Base-by-base conservation (phyloP, 2,113 vertebrate genomes). In the Gorsachius goisagi region DNA sequence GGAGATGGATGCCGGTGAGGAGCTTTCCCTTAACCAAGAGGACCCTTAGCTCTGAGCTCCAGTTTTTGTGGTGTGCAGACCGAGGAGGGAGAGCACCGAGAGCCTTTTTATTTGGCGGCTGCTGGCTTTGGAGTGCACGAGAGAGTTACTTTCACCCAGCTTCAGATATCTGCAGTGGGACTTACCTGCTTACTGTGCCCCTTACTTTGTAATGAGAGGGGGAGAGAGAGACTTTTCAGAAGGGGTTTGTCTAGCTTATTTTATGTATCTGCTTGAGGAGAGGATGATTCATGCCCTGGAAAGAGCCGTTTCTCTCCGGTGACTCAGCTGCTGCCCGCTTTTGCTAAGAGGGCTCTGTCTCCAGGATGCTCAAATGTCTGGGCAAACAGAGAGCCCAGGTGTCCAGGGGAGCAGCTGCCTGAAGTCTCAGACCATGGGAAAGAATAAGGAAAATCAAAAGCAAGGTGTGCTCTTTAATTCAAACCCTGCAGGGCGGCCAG, bases 241-340 rank as follows among this genome's bases (percentile, higher is more conserved):
- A 80, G 28, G 24, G 20, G 11, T 26, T 63, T 35, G 4, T 39
- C 26, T 52, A 15, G 8, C 21, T 89, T 55, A 15, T 50, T 55
- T 63, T 9, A 13, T 15, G 8, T 9, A 9, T 19, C 24, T 67
- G 33, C 64, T 60, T 52, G 20, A 37, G 78, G 28, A 77, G 30
- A 13, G 22, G 8, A 5, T 11, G 28, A 50, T 50, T 82, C 24
- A 2, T 58, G 52, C 66, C 67, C 72, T 63, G 37, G 56, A 35
- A 47, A 45, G 7, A 15, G 9, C 39, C 3, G 5, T 33, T 27
- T n/a, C 62, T 64, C 55, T 21, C 4, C 68, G 56, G 35, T 22
- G 35, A 28, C 28, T 22, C 58, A 1, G 2, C 37, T 72, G 27
- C 68, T 33, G 11, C 20, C 5, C 0, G 1, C n/a, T 55, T 74